Evolutionary conservation across 2,888 invertebrate genomes (phyloP), one percentile per base, ranked within the genome.

Genomic region (Hirtodrosophila cameraria): DNA sequence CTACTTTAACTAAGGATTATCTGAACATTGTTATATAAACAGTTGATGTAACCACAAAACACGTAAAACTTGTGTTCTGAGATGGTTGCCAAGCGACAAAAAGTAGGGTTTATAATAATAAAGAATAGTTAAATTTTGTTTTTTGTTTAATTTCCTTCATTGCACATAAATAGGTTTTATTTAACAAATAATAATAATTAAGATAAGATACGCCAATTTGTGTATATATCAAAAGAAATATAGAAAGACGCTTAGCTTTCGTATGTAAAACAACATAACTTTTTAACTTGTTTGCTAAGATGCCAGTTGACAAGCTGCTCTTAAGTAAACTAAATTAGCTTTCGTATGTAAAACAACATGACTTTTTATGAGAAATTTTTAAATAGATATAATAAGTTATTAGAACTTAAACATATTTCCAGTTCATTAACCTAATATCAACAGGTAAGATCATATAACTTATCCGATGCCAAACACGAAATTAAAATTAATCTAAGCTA

Each of bases 251-350:
- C n/a, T 2, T 15, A 48, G 13, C 23, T 43, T 42, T 31, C 12
- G 1, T 12, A 13, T 6, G 3, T 7, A n/a, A n/a, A n/a, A n/a
- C n/a, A n/a, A n/a, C n/a, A n/a, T n/a, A n/a, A n/a, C n/a, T n/a
- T n/a, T n/a, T n/a, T n/a, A 65, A 61, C 55, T 35, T 30, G 67
- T 66, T 66, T 49, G 15, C 9, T 9, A 5, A 1, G 8, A n/a
- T 6, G 23, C 2, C 1, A 23, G 23, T n/a, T 23, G 23, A 23
- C 23, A 2, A 8, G 23, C 23, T 7, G 7, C 8, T 23, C 23
- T 23, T 8, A 23, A 23, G 6, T 4, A 27, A 9, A 20, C 7
- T 15, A 23, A 31, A 5, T 18, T 11, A 8, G 12, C n/a, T 39
- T 11, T 9, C n/a, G n/a, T n/a, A n/a, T n/a, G n/a, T n/a, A n/a